Percentiles rank a stretch among this genome's conserved stretches.
Conservation (phyloP, 2,888 invertebrate species). For the Drosophila histrio region DNA sequence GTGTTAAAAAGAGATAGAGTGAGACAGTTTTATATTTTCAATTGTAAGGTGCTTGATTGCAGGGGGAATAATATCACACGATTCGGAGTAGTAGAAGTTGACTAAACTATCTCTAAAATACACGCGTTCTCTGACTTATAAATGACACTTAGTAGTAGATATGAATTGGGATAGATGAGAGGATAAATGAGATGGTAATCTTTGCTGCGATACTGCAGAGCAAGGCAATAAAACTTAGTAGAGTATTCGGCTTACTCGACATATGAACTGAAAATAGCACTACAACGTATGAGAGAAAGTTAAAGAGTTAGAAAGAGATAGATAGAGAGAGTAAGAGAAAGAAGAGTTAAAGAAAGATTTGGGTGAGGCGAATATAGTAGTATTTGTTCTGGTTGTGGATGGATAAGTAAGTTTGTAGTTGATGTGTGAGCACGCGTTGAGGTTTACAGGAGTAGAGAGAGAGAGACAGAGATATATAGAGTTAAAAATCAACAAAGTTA, state of each 20-base stretch:
- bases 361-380: conserved; percentile 26
- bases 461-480: conserved; percentile 44
- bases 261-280: conserved; percentile 48
- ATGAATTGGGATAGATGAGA: conserved; percentile 24
- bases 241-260: conserved; percentile 32
- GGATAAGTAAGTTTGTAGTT: conserved; percentile 24
- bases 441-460: conserved; percentile 30
- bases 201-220: conserved; percentile 52
- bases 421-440: conserved; percentile 42
- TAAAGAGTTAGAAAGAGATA: conserved; percentile 33
- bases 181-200: conserved; percentile 20
- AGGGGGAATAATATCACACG: conserved; percentile 30
- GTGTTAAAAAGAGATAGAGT: conserved; percentile 5
- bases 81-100: conserved; percentile 27
- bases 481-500: conserved; percentile 72
- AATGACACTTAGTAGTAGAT: conserved; percentile 24
- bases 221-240: conserved; percentile 56
- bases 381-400: conserved; percentile 13
- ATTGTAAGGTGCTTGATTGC: conserved; percentile 38
- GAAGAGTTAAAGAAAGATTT: conserved; percentile 8
- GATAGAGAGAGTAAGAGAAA: conserved; percentile 8
- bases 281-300: conserved; percentile 48
- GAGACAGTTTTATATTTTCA: conserved; percentile 33
- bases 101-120: conserved; percentile 54
- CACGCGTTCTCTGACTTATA: conserved; percentile 55